phyloP scores from a whole-genome alignment of 1,140 invertebrate genomes.

The Drosophila simulans region DNA sequence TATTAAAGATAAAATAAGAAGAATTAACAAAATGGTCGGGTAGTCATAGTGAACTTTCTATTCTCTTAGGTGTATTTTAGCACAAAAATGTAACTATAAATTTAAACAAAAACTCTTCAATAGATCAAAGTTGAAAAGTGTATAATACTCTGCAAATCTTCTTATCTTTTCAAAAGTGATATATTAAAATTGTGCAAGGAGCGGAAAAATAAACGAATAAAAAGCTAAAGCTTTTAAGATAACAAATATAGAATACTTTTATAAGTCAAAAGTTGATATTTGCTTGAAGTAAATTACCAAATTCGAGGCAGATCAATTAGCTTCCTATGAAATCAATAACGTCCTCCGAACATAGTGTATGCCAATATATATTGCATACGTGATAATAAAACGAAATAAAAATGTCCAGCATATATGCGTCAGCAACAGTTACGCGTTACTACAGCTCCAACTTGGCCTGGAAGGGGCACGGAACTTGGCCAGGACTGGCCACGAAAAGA shows the following conservation, averaged over 20 bases:
- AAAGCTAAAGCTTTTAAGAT: too few species aligned
- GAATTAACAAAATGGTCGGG: constrained; percentile 2
- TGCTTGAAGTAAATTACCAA: too few species aligned
- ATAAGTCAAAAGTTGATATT: too few species aligned
- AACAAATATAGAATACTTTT: too few species aligned
- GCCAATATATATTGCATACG: constrained; percentile 54
- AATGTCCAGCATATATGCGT: constrained; percentile 74
- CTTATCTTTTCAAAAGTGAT: too few species aligned
- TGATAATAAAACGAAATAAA: constrained; percentile 75
- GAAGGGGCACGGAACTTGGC: constrained; percentile 24
- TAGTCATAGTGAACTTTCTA: background rate
- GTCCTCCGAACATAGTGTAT: constrained; percentile 33
- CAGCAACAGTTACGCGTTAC: constrained; percentile 77
- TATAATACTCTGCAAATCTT: too few species aligned
- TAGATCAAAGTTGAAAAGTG: too few species aligned
- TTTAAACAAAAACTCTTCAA: background rate
- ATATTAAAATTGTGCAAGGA: too few species aligned
- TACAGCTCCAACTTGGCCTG: constrained; percentile 46
- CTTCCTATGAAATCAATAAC: background rate
- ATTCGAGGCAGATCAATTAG: too few species aligned
- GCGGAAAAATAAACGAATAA: too few species aligned
- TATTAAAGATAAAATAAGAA: constrained; percentile 1
- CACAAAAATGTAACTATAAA: too few species aligned
- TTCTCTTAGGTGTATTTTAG: background rate
- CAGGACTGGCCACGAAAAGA: constrained; percentile 45